Evolutionary conservation across 1,140 invertebrate species (phyloP), one percentile per base, ranked within the genome.

Genomic region (Pantala flavescens): DNA sequence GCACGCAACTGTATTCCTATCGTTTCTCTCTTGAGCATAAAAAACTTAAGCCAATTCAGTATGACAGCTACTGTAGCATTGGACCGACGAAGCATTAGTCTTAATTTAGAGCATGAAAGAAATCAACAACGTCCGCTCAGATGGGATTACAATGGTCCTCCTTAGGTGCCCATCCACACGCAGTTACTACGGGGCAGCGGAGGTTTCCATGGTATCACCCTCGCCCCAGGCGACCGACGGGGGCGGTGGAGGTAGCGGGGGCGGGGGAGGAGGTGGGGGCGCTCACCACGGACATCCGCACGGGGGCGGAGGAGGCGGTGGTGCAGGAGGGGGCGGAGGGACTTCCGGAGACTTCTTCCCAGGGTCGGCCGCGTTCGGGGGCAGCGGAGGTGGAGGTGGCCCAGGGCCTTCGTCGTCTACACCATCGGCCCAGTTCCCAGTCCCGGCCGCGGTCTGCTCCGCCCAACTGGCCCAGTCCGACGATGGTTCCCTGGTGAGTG

Each of bases 211-310:
- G 21, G 23, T 28, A 28, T 21, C 49, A 19, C 70, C 73, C 14
- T 71, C 55, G 21, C 63, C 21, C 21, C 21, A 2, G 11, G 21
- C 23, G 24, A 19, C 73, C 24, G 55, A 21, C 28, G 21, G 23
- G 28, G 24, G 21, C 9, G 23, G n/a, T 10, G 23, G 73, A 3
- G 70, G 49, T 23, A n/a, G 24, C 12, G 12, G 23, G 23, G 23
- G 21, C 72, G 24, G 24, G 42, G 12, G 21, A 21, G 49, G 36
- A n/a, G 28, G 43, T 19, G 49, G 28, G 43, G 36, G 36, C 16
- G 74, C 19, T 63, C 70, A 71, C 71, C 12, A 75, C 74, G 70
- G 74, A 36, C 82, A 73, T 81, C 81, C 71, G 82, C 80, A 80
- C 81, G 81, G 63, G 78, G 78, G 80, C 80, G 80, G 24, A 24